phyloP scores from a whole-genome alignment of 2,888 invertebrate genomes.

The Pherbina coryleti region DNA sequence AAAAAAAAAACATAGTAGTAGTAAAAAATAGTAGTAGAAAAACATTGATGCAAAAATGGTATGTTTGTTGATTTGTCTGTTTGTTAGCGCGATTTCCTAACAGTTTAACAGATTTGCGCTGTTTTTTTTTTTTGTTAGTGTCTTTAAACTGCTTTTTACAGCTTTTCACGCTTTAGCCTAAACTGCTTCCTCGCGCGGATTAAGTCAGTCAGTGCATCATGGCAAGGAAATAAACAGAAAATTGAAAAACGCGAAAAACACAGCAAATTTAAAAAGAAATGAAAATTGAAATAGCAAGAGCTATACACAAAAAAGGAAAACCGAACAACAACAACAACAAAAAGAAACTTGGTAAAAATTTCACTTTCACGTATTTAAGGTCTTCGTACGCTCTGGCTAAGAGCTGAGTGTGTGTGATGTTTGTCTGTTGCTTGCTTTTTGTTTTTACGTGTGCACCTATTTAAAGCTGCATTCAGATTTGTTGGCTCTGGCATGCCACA shows the following conservation, averaged over 20 bases:
- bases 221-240: conserved; percentile 41
- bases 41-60: neutral
- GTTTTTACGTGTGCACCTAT: neutral
- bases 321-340: neutral
- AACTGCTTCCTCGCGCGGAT: conserved; percentile 62
- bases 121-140: conserved; percentile 52
- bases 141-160: conserved; percentile 61
- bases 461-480: neutral
- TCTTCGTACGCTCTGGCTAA: conserved; percentile 54
- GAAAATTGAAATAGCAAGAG: neutral
- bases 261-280: conserved; percentile 44
- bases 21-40: neutral
- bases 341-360: conserved; percentile 53
- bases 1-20: neutral
- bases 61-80: neutral
- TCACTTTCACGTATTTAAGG: conserved; percentile 65
- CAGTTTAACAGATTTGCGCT: conserved; percentile 48
- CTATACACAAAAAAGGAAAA: too few relatives aligned
- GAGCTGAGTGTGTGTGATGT: conserved; percentile 33
- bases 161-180: conserved; percentile 48
- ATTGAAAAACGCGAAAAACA: conserved; percentile 12
- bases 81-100: conserved; percentile 46
- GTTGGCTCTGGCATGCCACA: neutral
- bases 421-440: neutral
- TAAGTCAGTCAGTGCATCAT: conserved; percentile 52